Conservation (phyloP, 2,888 invertebrate species). For the Tachina lurida region DNA sequence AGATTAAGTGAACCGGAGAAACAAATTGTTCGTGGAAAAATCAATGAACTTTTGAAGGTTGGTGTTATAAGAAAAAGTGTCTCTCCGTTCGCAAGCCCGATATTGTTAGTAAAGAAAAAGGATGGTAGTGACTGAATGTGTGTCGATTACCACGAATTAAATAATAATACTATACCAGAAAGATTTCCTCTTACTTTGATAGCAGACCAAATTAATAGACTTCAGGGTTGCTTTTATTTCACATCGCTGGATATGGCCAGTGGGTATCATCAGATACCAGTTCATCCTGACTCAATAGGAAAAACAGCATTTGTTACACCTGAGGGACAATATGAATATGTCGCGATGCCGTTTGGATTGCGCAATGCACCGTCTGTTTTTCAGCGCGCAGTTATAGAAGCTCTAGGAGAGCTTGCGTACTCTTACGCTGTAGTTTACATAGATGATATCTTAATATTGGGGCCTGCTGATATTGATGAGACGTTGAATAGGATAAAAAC, state of each 20-base stretch:
- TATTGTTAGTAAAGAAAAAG: neutral
- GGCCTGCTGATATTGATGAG: no score
- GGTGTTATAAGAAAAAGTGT: neutral
- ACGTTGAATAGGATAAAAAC: no score
- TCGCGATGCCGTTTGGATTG: no score
- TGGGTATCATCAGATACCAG: constrained; percentile 6
- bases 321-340: no score
- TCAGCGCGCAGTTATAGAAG: no score
- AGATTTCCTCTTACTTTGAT: neutral
- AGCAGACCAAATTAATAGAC: neutral
- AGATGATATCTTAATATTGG: no score
- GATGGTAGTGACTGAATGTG: neutral
- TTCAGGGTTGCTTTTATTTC: neutral
- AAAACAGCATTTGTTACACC: no score
- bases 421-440: no score
- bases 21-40: constrained; percentile 15
- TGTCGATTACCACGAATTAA: neutral
- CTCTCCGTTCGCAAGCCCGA: no score
- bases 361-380: no score
- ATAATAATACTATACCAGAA: constrained; percentile 1
- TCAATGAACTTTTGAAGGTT: constrained; percentile 7
- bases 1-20: constrained; percentile 11
- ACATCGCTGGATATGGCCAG: neutral
- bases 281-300: neutral
- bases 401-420: no score